These are phyloP conservation scores for Leptatherina wallacei DNA, from an alignment of 2,797 vertebrate species.

Conservation along the genomic window DNA sequence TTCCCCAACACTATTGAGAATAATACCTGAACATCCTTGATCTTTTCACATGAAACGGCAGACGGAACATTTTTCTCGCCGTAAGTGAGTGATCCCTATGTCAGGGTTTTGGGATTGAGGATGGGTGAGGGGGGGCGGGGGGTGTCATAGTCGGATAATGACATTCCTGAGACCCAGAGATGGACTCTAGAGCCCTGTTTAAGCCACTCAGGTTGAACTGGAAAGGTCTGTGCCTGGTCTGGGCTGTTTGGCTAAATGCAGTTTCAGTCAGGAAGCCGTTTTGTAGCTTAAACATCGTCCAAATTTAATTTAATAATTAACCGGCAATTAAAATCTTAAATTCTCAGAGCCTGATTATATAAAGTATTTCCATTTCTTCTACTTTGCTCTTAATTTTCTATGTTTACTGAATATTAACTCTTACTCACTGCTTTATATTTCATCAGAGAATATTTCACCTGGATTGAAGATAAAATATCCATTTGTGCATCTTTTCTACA, in stretches of 20 bases:
- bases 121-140: constrained; percentile 54
- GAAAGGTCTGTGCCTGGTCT: constrained; percentile 43
- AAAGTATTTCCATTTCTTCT: background rate
- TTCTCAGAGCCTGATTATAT: background rate
- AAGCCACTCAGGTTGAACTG: constrained; percentile 74
- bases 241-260: constrained; percentile 13
- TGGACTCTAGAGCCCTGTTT: constrained; percentile 78
- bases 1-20: constrained; percentile 55
- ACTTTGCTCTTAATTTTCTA: too few relatives aligned
- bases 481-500: background rate
- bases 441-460: background rate
- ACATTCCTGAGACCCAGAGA: constrained; percentile 88
- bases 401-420: background rate
- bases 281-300: background rate
- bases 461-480: background rate
- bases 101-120: constrained; percentile 66
- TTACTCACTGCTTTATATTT: background rate
- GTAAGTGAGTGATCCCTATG: constrained; percentile 78
- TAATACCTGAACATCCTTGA: constrained; percentile 81
- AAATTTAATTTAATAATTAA: constrained; percentile 9
- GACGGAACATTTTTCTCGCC: constrained; percentile 78
- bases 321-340: constrained; percentile 6
- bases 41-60: constrained; percentile 79
- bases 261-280: constrained; percentile 12
- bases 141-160: constrained; percentile 80